Evolutionary conservation across 2,888 invertebrate species (phyloP), one percentile per base, ranked within the genome.

Genomic region (Clusia tigrina): DNA sequence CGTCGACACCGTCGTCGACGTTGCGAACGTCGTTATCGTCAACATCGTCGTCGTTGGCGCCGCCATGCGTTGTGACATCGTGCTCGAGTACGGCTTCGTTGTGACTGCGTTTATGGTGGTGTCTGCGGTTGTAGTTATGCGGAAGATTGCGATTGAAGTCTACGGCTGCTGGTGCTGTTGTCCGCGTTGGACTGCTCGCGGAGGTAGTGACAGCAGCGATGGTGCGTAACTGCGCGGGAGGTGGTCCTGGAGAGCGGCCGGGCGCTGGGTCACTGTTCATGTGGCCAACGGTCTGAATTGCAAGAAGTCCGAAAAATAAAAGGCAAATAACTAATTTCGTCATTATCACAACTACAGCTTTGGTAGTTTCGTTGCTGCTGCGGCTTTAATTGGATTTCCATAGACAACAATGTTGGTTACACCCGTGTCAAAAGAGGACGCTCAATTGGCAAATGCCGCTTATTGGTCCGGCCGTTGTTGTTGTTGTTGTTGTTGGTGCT

Each of bases 221-320:
- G n/a, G 18, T 15, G 5, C 55, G 18, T 15, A 42, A 20, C 18
- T 6, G 62, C 60, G 55, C 57, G 62, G 62, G 48, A 62, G 88
- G 89, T 70, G 89, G 89, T 46, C 89, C 89, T 15, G 89, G 89
- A 1, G 89, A 89, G 42, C 89, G 84, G 6, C 89, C 89, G 1
- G 89, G 89, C 1, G 89, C 89, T 15, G 89, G 89, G 78, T 89
- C 89, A 60, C 88, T 88, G 71, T 85, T 87, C 17, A 87, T 86
- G 62, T 81, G 78, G 62, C 81, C 81, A 55, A 82, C 83, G 55
- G 73, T 73, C 63, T 74, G 74, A 66, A 74, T 72, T 63, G 74
- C 69, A 60, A 71, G 73, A 66, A 74, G 69, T 65, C 74, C 76
- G 68, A 74, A 73, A 69, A 74, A 73, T 67, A 76, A 69, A 66